Conservation (phyloP, 2,113 vertebrate species). For the Myrmecophaga tridactyla region DNA sequence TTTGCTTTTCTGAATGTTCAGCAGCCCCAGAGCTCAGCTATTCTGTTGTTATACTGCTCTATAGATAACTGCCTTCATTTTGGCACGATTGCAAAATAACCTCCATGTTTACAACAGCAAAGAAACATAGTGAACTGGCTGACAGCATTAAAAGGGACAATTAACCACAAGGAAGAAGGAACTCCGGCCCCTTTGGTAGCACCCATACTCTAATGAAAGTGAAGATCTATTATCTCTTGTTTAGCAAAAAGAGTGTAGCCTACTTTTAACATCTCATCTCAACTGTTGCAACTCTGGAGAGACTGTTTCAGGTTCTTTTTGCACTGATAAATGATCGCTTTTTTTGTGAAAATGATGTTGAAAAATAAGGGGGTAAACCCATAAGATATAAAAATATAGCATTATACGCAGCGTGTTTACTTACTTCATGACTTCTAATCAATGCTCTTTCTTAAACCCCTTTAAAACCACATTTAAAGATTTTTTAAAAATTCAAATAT, state of each 20-base stretch:
- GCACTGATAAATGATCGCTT: not conserved
- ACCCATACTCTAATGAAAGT: not conserved
- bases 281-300: not conserved
- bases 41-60: not conserved
- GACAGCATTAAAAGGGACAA: not conserved
- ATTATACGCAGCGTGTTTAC: not conserved
- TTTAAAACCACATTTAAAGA: conserved; percentile 45
- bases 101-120: conserved; percentile 26
- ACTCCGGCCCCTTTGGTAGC: rapidly evolving
- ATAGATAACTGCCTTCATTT: conserved; percentile 1
- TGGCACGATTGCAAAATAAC: not conserved
- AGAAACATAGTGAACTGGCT: not conserved
- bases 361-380: not conserved
- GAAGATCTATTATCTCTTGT: not conserved
- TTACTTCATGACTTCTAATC: not conserved
- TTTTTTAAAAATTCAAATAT: not conserved
- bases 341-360: not conserved
- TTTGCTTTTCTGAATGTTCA: not conserved
- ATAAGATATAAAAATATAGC: not conserved
- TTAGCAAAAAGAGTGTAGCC: not conserved
- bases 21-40: not conserved
- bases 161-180: not conserved
- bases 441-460: not conserved
- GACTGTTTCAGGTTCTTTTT: not conserved
- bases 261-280: not conserved